These are phyloP conservation scores for Eupithecia abbreviata DNA, from an alignment of 2,888 invertebrate species.

Conservation along the genomic window DNA sequence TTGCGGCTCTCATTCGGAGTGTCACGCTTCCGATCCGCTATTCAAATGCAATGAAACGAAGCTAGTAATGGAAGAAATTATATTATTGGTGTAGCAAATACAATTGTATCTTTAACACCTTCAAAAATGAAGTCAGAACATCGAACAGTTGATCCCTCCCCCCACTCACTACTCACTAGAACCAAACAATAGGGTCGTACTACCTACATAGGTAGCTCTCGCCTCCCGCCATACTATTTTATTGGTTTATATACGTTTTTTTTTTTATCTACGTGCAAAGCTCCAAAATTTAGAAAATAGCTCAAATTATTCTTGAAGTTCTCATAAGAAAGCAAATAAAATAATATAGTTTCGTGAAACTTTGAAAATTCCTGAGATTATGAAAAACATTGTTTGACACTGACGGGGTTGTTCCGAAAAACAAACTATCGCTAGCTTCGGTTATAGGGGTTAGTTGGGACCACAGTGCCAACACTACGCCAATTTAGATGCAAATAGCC, in stretches of 20 bases:
- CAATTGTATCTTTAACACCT: neutral
- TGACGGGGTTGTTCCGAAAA: slow-evolving; percentile 40
- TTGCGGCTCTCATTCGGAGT: slow-evolving; percentile 31
- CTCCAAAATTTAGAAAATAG: neutral
- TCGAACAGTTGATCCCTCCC: neutral
- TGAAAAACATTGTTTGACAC: slow-evolving; percentile 41
- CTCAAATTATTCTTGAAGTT: neutral
- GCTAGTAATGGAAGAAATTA: slow-evolving; percentile 16
- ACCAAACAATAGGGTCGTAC: too few relatives aligned
- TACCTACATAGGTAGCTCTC: too few relatives aligned
- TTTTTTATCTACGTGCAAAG: neutral
- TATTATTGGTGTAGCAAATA: slow-evolving; percentile 8
- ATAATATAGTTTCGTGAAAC: slow-evolving; percentile 9
- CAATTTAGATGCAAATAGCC: slow-evolving; percentile 73
- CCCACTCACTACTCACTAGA: too few relatives aligned
- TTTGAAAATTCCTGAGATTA: slow-evolving; percentile 31
- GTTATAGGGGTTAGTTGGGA: slow-evolving; percentile 40
- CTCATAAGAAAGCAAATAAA: slow-evolving; percentile 14
- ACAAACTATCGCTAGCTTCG: slow-evolving; percentile 42
- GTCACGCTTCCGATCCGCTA: slow-evolving; percentile 32
- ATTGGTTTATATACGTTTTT: too few relatives aligned
- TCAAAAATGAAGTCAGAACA: neutral
- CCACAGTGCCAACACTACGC: slow-evolving; percentile 47
- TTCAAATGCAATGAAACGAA: slow-evolving; percentile 30
- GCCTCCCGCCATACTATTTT: too few relatives aligned